Evolutionary conservation across 2,888 invertebrate species (phyloP), one percentile per base, ranked within the genome.

Genomic region (Suillia variegata): DNA sequence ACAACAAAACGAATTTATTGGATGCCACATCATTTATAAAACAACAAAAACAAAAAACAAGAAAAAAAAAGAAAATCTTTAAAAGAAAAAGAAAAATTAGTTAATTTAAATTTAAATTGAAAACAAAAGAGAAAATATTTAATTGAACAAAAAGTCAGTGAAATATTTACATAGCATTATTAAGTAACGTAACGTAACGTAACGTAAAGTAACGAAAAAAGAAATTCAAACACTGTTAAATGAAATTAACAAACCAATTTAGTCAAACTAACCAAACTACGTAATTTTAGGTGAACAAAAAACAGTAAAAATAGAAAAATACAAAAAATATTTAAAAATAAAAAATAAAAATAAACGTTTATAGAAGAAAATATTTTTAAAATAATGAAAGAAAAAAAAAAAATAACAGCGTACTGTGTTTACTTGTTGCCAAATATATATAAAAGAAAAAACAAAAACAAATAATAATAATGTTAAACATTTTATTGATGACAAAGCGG

Each of bases 341-440:
- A n/a, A n/a, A n/a, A n/a, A n/a, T n/a, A n/a, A n/a, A n/a, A n/a
- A n/a, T n/a, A n/a, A n/a, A 68, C 63, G 65, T 54, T 54, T 62
- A 61, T 57, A 61, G 58, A 62, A n/a, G n/a, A n/a, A n/a, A 50
- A 63, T 58, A 58, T 55, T 54, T 63, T 51, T 52, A 62, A 56
- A 66, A 53, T 56, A 58, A 53, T 13, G 47, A 61, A 56, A 51
- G 55, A 59, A 52, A 52, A 48, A 50, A 21, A 62, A 57, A 54
- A 62, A 59, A 54, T 54, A 64, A 63, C 57, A 51, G 77, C 80
- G 79, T 81, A 81, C 81, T 80, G 80, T 81, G 81, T 81, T 80
- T 80, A 80, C 80, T 81, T 80, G 79, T 80, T 80, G 81, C 80
- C 80, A 80, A 80, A 80, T 71, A 78, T 73, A 70, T 74, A 77